These are phyloP conservation scores for Macrobrachium nipponense DNA, from an alignment of 1,140 invertebrate genomes.

Conservation along the genomic window DNA sequence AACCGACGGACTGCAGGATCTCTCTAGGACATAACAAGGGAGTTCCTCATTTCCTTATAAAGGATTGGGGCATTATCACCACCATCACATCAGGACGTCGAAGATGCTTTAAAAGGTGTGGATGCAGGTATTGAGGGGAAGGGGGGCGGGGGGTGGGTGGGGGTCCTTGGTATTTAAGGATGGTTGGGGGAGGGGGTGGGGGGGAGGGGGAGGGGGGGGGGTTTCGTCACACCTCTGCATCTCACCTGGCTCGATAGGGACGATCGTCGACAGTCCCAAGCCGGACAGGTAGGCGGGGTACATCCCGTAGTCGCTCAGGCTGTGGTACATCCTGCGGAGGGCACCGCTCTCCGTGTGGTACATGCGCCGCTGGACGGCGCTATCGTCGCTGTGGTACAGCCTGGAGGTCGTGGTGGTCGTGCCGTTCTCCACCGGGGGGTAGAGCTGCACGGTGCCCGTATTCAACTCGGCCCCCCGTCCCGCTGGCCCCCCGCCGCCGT, in stretches of 20 bases:
- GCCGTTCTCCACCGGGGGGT: neutral
- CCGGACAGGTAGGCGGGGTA: conserved; percentile 42
- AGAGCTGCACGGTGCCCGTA: conserved; percentile 13
- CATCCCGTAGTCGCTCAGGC: conserved; percentile 47
- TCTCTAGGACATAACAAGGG: too few relatives aligned
- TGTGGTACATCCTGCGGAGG: conserved; percentile 44
- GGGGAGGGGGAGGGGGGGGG: neutral
- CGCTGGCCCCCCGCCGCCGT: neutral
- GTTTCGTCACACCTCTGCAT: neutral
- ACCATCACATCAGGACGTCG: too few relatives aligned
- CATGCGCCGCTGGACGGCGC: conserved; percentile 2
- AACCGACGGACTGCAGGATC: too few relatives aligned
- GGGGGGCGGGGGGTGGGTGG: too few relatives aligned
- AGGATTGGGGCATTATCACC: too few relatives aligned
- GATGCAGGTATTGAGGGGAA: neutral
- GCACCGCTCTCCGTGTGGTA: conserved; percentile 17
- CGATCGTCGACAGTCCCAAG: conserved; percentile 46
- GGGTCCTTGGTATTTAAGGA: neutral
- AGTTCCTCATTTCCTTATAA: too few relatives aligned
- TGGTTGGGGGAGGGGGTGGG: too few relatives aligned
- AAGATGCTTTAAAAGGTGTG: neutral
- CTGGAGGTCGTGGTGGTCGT: neutral
- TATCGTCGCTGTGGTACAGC: conserved; percentile 48
- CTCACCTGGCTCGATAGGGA: conserved; percentile 46
- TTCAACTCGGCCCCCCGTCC: neutral